These are phyloP conservation scores for Creontiades dilutus DNA, from an alignment of 2,888 invertebrate species.

Conservation along the genomic window DNA sequence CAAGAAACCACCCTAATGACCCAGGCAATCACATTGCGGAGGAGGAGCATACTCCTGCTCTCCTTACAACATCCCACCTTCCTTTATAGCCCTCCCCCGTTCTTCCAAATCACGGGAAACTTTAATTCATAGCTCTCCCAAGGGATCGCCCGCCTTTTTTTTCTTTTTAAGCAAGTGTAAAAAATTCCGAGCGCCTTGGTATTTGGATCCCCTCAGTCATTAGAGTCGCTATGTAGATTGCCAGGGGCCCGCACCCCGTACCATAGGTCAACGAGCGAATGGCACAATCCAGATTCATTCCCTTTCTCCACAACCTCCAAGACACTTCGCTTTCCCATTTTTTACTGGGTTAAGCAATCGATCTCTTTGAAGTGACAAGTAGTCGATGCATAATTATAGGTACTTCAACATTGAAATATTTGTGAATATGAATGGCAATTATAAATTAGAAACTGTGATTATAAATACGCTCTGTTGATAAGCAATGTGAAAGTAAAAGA, in stretches of 20 bases:
- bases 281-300: neutral
- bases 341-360: neutral
- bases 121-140: conserved; percentile 67
- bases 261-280: conserved; percentile 9
- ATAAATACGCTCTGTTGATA: too few species aligned
- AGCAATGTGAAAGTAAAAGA: too few species aligned
- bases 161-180: conserved; percentile 31
- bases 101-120: conserved; percentile 70
- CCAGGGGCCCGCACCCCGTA: neutral
- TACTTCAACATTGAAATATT: too few species aligned
- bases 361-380: too few species aligned
- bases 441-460: too few species aligned
- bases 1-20: conserved; percentile 64
- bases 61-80: conserved; percentile 38
- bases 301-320: neutral
- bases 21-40: conserved; percentile 62
- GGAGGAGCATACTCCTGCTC: conserved; percentile 28
- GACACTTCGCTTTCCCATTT: neutral
- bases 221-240: conserved; percentile 58
- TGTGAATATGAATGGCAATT: too few species aligned
- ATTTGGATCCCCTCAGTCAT: conserved; percentile 54
- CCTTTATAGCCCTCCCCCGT: neutral
- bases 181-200: conserved; percentile 26
- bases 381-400: too few species aligned
- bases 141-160: conserved; percentile 42